A percentile compares a stretch with the other conserved stretches of the same genome.
phyloP scores from a whole-genome alignment of 2,888 invertebrate genomes.

The Leucophenga maculata region DNA sequence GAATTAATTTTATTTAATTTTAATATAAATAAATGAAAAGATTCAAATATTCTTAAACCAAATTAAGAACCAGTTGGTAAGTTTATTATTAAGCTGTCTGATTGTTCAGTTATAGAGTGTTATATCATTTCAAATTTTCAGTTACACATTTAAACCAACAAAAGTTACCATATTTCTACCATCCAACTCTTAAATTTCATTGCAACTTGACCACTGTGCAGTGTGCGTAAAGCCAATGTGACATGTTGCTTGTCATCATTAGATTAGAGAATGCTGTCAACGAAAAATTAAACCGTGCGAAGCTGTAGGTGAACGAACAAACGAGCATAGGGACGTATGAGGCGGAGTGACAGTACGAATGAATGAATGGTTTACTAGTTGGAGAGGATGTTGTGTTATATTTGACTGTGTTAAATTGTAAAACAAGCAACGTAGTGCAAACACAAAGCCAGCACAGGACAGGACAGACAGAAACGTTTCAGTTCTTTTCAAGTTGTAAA shows the following conservation, averaged over 20 bases:
- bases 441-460: not conserved
- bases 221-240: conserved; percentile 20
- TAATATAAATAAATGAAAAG: no score
- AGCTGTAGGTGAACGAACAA: not conserved
- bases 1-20: no score
- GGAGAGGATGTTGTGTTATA: no score
- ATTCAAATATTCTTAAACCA: no score
- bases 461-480: not conserved
- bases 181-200: no score
- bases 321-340: not conserved
- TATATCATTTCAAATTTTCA: no score
- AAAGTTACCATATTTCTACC: no score
- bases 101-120: no score
- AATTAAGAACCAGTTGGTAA: no score
- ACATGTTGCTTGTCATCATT: conserved; percentile 62
- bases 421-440: conserved; percentile 45
- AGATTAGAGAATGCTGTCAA: conserved; percentile 51
- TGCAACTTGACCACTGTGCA: no score
- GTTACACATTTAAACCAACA: no score
- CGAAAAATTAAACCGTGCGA: conserved; percentile 24
- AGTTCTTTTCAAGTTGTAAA: not conserved
- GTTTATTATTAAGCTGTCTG: no score
- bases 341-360: not conserved
- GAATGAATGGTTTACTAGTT: not conserved
- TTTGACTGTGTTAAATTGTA: conserved; percentile 60